A percentile compares a stretch with the other conserved stretches of the same genome.
These are phyloP conservation scores for Dynastes maya DNA, from an alignment of 2,888 invertebrate genomes.

Conservation along the genomic window DNA sequence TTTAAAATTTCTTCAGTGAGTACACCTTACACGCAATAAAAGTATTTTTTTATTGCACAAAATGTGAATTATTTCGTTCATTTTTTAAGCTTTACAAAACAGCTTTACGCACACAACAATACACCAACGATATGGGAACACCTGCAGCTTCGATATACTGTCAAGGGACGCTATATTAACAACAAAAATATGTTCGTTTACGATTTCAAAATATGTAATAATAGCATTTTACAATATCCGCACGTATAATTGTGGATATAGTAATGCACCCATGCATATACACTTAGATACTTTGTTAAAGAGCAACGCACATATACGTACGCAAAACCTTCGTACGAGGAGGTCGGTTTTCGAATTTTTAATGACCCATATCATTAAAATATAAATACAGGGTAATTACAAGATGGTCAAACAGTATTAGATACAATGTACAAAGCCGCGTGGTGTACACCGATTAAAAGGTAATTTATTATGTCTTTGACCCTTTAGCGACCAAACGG, in stretches of 20 bases:
- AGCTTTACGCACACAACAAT: too few species aligned
- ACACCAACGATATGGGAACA: background rate
- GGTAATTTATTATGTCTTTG: constrained; percentile 24
- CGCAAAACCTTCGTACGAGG: too few species aligned
- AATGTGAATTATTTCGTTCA: too few species aligned
- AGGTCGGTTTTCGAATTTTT: constrained; percentile 22
- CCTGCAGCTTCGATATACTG: background rate
- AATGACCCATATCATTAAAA: constrained; percentile 29
- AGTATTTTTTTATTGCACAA: too few species aligned
- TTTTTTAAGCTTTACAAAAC: too few species aligned
- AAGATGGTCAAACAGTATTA: constrained; percentile 28
- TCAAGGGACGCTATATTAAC: background rate
- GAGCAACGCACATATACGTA: too few species aligned
- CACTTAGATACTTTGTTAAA: too few species aligned
- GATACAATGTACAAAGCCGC: constrained; percentile 21
- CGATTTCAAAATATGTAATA: background rate
- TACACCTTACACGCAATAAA: too few species aligned
- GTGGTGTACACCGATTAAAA: constrained; percentile 22
- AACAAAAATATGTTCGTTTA: constrained; percentile 1
- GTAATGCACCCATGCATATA: background rate
- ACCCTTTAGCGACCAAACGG: constrained; percentile 3
- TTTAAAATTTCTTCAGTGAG: too few species aligned
- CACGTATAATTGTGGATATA: background rate
- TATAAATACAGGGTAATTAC: constrained; percentile 8
- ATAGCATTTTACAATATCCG: background rate